Base-by-base conservation (phyloP, 2,797 vertebrate genomes). In the Semaprochilodus insignis region DNA sequence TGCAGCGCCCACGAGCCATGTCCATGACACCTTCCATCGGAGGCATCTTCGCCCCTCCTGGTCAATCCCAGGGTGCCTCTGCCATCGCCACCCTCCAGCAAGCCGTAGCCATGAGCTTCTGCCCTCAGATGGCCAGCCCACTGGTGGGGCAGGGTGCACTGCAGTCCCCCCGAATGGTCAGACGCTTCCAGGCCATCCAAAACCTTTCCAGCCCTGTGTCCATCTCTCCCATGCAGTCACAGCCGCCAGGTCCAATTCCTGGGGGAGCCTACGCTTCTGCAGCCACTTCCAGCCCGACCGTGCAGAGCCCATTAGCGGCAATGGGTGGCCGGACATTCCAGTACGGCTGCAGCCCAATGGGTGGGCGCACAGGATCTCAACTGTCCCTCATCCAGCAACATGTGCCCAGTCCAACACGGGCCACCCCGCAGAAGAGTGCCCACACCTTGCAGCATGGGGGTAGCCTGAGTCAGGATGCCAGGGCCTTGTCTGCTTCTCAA, bases 61-160 rank as follows among this genome's bases (percentile, higher is more conserved):
- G 95, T 21, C 97, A 96, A 82, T 89, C 95, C 0, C 95, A 95
- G 87, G 90, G 95, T 11, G 95, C 95, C 83, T 99, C 98, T 0
- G 97, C 98, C 82, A 98, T 99, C 0, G 97, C 97, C 89, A 97
- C 96, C 6, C 94, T 99, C 17, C 98, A 99, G 92, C 97, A 99
- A 90, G 98, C 98, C 0, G 98, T 99, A 48, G 98, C 98, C 77
- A 97, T 99, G 97, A 99, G 97, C 90, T 99, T 99, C 94, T 99
- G 97, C 87, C 98, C 98, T 0, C 97, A 97, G 89, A 97, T 97
- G 94, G 95, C 95, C 0, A 96, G 95, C 89, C 97, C 97, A 0
- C 89, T 98, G 74, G 96, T 92, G 54, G 94, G 93, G 23, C 92
- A 93, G 0, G 91, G 92, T 73, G 93, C 95, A 4, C 90, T 98